Percentiles rank a stretch among this genome's conserved stretches.
phyloP scores from a whole-genome alignment of 2,113 vertebrate genomes.

The Cyanoderma ruficeps region DNA sequence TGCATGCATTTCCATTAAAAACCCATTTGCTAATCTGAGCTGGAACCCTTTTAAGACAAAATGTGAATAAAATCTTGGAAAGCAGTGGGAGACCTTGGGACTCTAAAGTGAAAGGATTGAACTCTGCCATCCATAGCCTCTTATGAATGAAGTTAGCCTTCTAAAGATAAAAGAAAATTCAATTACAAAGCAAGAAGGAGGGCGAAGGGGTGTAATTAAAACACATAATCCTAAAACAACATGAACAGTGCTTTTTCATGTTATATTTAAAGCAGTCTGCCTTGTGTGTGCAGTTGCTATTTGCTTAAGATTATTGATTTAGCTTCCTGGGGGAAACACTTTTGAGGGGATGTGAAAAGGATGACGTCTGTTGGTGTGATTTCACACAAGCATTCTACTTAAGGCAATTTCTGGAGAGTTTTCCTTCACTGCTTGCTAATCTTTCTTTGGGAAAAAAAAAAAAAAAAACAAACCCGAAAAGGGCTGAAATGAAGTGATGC shows the following conservation, averaged over 20 bases:
- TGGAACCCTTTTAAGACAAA: constrained; percentile 10
- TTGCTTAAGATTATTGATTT: constrained; percentile 47
- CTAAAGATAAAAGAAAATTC: constrained; percentile 41
- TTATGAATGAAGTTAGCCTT: constrained; percentile 29
- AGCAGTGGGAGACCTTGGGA: neutral
- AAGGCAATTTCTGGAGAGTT: neutral
- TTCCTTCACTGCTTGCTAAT: neutral
- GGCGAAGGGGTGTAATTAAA: constrained; percentile 33
- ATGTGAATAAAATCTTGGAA: neutral
- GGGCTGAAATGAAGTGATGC: neutral
- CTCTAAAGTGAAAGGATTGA: neutral
- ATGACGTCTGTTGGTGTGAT: neutral
- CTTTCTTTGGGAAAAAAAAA: neutral
- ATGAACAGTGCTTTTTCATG: constrained; percentile 11
- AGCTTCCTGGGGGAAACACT: constrained; percentile 34
- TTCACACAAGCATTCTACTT: neutral
- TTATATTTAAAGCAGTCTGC: neutral
- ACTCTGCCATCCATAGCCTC: neutral
- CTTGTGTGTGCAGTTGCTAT: neutral
- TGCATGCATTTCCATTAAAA: neutral
- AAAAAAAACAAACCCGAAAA: neutral
- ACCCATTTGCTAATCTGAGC: neutral
- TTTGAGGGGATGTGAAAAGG: neutral
- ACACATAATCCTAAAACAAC: constrained; percentile 29
- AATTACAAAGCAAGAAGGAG: constrained; percentile 33